Percentiles rank a stretch among this genome's conserved stretches.
phyloP scores from a whole-genome alignment of 2,888 invertebrate species.

The Drymonia ruficornis region DNA sequence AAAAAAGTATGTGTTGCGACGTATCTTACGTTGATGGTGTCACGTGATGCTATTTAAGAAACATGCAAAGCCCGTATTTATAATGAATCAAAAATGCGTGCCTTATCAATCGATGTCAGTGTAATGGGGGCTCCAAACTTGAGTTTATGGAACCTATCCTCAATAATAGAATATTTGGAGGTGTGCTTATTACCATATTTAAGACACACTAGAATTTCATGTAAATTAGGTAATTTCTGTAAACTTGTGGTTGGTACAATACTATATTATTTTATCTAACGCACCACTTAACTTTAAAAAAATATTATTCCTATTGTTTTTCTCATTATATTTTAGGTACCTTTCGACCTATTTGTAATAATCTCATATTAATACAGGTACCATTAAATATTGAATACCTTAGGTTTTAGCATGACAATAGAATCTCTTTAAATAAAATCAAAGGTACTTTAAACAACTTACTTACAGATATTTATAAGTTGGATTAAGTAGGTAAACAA shows the following conservation, averaged over 20 bases:
- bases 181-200: neutral
- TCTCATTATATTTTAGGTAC: neutral
- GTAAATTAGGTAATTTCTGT: neutral
- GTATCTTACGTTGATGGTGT: too few relatives aligned
- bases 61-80: too few relatives aligned
- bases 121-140: neutral
- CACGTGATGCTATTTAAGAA: too few relatives aligned
- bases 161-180: too few relatives aligned
- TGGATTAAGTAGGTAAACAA: slow-evolving; percentile 6
- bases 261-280: neutral
- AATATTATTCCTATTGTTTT: neutral
- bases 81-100: too few relatives aligned
- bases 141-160: neutral
- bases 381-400: slow-evolving; percentile 9
- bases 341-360: slow-evolving; percentile 14
- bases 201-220: neutral
- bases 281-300: neutral
- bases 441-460: slow-evolving; percentile 12
- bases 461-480: slow-evolving; percentile 13
- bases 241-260: neutral
- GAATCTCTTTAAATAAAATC: slow-evolving; percentile 41
- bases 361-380: slow-evolving; percentile 33
- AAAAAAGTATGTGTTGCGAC: too few relatives aligned
- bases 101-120: neutral
- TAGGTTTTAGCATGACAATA: slow-evolving; percentile 22